Evolutionary conservation across 2,888 invertebrate species (phyloP), one percentile per base, ranked within the genome.

Genomic region (Minunthozetes semirufus): DNA sequence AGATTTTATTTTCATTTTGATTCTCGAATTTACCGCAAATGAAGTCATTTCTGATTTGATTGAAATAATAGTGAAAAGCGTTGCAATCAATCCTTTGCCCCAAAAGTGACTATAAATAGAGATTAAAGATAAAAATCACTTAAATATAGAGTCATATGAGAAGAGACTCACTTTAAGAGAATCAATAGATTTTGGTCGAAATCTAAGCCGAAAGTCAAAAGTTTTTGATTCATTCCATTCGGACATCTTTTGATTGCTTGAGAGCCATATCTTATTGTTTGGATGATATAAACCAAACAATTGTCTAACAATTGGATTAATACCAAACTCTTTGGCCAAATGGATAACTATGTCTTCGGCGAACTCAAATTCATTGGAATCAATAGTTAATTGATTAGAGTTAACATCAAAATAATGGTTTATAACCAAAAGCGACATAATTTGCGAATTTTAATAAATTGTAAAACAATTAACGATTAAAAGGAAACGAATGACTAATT

Each of bases 11-110:
- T 81, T 89, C 89, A 11, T 42, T 27, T n/a, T 68, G 48, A 19
- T 48, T 17, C n/a, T 75, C 70, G 4, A 76, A 63, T 80, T 89
- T 88, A 76, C 89, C 88, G 73, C 88, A 86, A 76, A 92, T 86
- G 66, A 94, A 89, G 86, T 94, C 94, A 81, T 87, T 86, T 42
- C 92, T 86, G 63, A 89, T 90, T 76, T 79, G 94, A 83, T 89
- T 88, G 81, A 91, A 94, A 81, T 90, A 90, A 82, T 93, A 94
- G 80, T 92, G 89, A 81, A 91, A 93, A 0, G 93, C 90, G 74
- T 87, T 87, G 70, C 85, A 83, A 83, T 94, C 93, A 33, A 29
- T 17, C 1, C 1, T n/a, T 33, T 17, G 61, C 1, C 17, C 33
- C 33, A 25, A 63, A 29, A 33, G 6, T 9, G 17, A 63, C 61